Evolutionary conservation across 1,140 invertebrate genomes (phyloP), one percentile per base, ranked within the genome.

Genomic region (Drosophila chauvacae): DNA sequence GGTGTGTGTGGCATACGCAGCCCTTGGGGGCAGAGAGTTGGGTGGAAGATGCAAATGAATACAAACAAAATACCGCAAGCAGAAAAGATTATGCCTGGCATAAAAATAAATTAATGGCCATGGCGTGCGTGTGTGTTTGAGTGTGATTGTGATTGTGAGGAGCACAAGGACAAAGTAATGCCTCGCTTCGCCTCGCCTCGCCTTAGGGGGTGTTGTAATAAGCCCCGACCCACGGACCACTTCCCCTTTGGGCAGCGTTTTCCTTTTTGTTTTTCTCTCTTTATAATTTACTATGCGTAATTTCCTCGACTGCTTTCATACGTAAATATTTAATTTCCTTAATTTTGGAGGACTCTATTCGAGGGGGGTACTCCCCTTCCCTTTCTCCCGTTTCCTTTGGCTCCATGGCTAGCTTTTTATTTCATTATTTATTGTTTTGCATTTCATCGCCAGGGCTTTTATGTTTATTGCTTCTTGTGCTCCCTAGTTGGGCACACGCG

Each of bases 321-420:
- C 85, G 85, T 85, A 88, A 88, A 88, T 88, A 90, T 88, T 88
- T 81, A 85, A 88, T 88, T 87, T 88, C 72, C 77, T 80, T 81
- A 59, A 68, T 69, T 44, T 73, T 55, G 50, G 50, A 64, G 61
- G 59, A 77, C 72, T 76, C 76, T 70, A 68, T 77, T 80, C 39
- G 18, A 30, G 56, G 55, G 20, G 26, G 1, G 3, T 2, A 35
- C 4, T 35, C 4, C 3, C 18, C 10, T 20, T 4, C 18, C 44
- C 37, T 13, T 9, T 2, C 3, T 14, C 20, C 26, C 18, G 4
- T 33, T 39, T 55, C 14, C 35, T 10, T 37, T 50, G 39, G 26
- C 53, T 45, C 39, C 44, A 61, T 79, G 55, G 68, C 59, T 61
- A 50, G 76, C 55, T 53, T 83, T 90, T 90, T 71, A 65, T 84